These are phyloP conservation scores for Oreochromis aureus DNA, from an alignment of 2,113 vertebrate species.

Conservation along the genomic window DNA sequence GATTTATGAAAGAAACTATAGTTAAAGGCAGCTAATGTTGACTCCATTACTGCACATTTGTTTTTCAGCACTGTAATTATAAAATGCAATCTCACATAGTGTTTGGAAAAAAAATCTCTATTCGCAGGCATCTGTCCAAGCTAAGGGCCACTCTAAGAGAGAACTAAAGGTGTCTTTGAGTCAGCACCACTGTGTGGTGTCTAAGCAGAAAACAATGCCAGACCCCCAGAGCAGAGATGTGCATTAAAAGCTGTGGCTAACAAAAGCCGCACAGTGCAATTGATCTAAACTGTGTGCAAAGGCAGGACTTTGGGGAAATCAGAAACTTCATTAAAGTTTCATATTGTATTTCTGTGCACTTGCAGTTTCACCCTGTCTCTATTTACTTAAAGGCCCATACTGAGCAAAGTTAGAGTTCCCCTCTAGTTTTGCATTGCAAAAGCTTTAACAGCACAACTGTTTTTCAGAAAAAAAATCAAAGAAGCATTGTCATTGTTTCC, in stretches of 20 bases:
- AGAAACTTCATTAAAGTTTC: slow-evolving; percentile 70
- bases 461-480: background rate
- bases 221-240: slow-evolving; percentile 13
- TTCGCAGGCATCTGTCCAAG: background rate
- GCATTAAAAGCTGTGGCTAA: slow-evolving; percentile 44
- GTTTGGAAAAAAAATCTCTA: background rate
- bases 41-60: background rate
- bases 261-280: slow-evolving; percentile 33
- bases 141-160: background rate
- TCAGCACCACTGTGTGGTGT: slow-evolving; percentile 26
- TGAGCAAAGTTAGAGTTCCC: slow-evolving; percentile 32
- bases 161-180: slow-evolving; percentile 10
- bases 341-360: slow-evolving; percentile 61
- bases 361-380: slow-evolving; percentile 57
- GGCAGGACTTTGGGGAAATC: slow-evolving; percentile 65
- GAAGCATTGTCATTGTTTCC: background rate
- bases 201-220: slow-evolving; percentile 18
- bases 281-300: slow-evolving; percentile 60
- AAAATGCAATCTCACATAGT: background rate
- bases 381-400: slow-evolving; percentile 49
- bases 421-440: slow-evolving; percentile 17
- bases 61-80: background rate
- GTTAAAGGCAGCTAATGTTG: background rate
- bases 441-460: background rate
- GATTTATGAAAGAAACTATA: background rate